Evolutionary conservation across 2,888 invertebrate species (phyloP).

Genomic region (Parnassius glacialis): DNA sequence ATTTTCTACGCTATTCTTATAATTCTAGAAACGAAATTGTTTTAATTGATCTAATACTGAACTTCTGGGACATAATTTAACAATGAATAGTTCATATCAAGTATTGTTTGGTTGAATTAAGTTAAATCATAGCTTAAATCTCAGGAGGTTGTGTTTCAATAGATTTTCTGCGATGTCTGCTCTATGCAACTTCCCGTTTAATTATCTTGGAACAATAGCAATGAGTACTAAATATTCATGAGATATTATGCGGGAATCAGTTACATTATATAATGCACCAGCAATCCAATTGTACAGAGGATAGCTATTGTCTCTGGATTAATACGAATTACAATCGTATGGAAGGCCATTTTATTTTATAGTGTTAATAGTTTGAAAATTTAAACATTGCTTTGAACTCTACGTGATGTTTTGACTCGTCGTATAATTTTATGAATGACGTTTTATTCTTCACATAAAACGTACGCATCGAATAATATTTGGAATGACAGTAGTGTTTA

Average conservation of each 20-base stretch:
- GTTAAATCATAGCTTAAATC: neutral
- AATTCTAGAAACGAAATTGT: too few species aligned
- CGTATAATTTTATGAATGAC: too few species aligned
- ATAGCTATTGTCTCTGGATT: constrained; percentile 11
- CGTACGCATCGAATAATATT: too few species aligned
- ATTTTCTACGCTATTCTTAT: too few species aligned
- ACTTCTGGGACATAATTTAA: too few species aligned
- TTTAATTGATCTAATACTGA: too few species aligned
- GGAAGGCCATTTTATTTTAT: neutral
- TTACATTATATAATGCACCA: constrained; percentile 20
- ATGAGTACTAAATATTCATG: constrained; percentile 25
- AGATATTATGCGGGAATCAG: constrained; percentile 23
- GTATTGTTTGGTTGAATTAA: too few species aligned
- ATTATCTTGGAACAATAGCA: constrained; percentile 23
- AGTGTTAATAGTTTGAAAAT: neutral
- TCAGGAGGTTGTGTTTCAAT: constrained; percentile 7
- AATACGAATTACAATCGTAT: constrained; percentile 9
- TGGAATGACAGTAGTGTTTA: too few species aligned
- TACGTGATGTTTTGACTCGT: too few species aligned
- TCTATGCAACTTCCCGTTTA: constrained; percentile 26
- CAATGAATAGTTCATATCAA: too few species aligned
- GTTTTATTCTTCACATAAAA: too few species aligned
- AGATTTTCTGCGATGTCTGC: constrained; percentile 12
- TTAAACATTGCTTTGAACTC: too few species aligned
- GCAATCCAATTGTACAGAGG: constrained; percentile 16